Base-by-base conservation (phyloP, 2,113 vertebrate genomes). In the Grus americana region DNA sequence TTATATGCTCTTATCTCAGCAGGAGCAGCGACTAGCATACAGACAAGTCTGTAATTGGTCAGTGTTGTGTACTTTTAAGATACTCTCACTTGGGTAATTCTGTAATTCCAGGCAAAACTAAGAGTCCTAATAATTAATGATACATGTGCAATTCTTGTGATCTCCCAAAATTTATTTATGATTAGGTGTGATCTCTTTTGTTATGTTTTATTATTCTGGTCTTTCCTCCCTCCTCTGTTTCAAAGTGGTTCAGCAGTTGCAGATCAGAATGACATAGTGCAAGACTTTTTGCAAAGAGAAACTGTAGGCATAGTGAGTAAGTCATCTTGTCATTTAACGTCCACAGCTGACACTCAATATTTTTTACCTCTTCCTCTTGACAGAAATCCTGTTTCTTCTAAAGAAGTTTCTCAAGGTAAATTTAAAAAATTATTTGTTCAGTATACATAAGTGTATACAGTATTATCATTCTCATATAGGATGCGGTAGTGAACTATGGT, bases 321-420 rank as follows among this genome's bases (percentile, higher is more conserved):
- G 17, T 79, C 20, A 54, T 88, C 47, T 47, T 59, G 71, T 32
- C 63, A 65, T 81, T 92, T 74, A 68, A 42, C 34, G 42, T 93
- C 87, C 38, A 79, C 36, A 79, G 82, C 86, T 74, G 79, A 76
- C 38, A 95, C 72, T 74, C 36, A 22, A 9, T 58, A 47, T 12
- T 18, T 93, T 54, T 86, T 92, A n/a, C 50, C 30, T 83, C 57
- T 92, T 83, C 24, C 47, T 94, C 46, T 73, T 79, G 71, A 40
- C 63, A 96, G 55, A 38, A 86, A 21, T 44, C 57, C 84, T 62
- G 36, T 52, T 67, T 72, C 49, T 65, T 29, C 29, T 61, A 15
- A 97, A 93, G 94, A 88, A 91, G 46, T 71, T 49, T 61, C 79
- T 76, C 93, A 79, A 97, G 98, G 98, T 98, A 97, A 95, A 29